Evolutionary conservation across 2,797 vertebrate species (phyloP).

Genomic region (Astyanax mexicanus): DNA sequence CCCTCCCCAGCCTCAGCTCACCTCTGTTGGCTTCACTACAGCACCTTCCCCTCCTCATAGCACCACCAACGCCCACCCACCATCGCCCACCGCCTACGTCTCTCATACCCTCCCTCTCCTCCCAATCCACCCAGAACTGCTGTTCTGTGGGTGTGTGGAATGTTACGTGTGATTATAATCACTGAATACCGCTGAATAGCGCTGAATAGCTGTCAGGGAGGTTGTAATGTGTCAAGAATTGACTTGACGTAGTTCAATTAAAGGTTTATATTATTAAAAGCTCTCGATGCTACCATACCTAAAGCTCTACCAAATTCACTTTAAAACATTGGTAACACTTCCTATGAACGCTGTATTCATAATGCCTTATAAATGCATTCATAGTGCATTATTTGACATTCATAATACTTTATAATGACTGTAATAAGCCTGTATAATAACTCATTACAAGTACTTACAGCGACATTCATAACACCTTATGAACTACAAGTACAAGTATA

Average conservation of each 20-base stretch:
- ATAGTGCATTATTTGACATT: too few relatives aligned
- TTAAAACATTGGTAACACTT: too few relatives aligned
- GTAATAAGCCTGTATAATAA: too few relatives aligned
- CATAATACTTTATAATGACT: too few relatives aligned
- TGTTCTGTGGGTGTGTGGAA: neutral
- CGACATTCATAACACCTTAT: too few relatives aligned
- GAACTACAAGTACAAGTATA: too few relatives aligned
- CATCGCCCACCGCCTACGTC: neutral
- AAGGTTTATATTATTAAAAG: neutral
- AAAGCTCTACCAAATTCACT: too few relatives aligned
- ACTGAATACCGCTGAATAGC: neutral
- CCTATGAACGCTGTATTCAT: too few relatives aligned
- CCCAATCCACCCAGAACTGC: neutral
- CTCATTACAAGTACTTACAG: too few relatives aligned
- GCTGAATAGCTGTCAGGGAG: neutral
- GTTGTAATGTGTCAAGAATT: neutral
- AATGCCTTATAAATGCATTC: too few relatives aligned
- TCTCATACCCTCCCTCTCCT: neutral
- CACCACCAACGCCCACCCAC: neutral
- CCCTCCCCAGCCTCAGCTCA: conserved; percentile 27
- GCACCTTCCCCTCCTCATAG: neutral
- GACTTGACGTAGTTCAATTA: conserved; percentile 1
- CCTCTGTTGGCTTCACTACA: neutral
- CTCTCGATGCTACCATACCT: too few relatives aligned
- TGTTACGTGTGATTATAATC: neutral